Evolutionary conservation across 2,888 invertebrate genomes (phyloP), one percentile per base, ranked within the genome.

Genomic region (Drosophila stalkeri): DNA sequence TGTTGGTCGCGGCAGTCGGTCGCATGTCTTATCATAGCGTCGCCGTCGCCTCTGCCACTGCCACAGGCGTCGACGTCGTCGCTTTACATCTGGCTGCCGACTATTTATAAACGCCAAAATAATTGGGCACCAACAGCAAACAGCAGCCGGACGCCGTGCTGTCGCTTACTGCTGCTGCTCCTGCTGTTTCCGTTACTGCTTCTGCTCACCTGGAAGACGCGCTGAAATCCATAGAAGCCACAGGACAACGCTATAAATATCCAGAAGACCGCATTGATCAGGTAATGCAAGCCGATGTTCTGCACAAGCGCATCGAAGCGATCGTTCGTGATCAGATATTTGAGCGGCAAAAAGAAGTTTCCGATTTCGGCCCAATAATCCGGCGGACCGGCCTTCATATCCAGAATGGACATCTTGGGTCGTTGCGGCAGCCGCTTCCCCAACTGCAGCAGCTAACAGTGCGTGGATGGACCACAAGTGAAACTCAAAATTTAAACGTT

Each of bases 191-290:
- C 27, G n/a, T 14, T 43, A 35, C 8, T 31, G 27, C 27, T n/a
- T 27, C 37, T 18, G 75, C 88, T 91, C 81, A 93, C 93, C 89
- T 92, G 91, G 74, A 93, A 92, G 49, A 93, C 68, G 57, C 90
- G 90, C 68, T 91, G 87, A 71, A 93, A 93, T 60, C 90, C 90
- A 46, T 79, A 89, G 70, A 92, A 93, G 47, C 92, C 91, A 23
- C 84, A 77, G 57, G 90, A 86, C 55, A 92, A 86, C 47, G 87
- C 70, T 44, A 92, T 67, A 69, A 93, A 92, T 68, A 93, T 92
- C 93, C 93, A 93, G 73, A 93, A 93, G 47, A 93, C 86, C 4
- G 90, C 89, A 81, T 93, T 93, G 18, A 90, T 79, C 75, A 93
- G 87, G 85, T 92, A 92, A 85, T 90, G 89, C 12, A 93, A 75